Evolutionary conservation across 2,113 vertebrate species (phyloP), one percentile per base, ranked within the genome.

Genomic region (Sakesphorus luctuosus): DNA sequence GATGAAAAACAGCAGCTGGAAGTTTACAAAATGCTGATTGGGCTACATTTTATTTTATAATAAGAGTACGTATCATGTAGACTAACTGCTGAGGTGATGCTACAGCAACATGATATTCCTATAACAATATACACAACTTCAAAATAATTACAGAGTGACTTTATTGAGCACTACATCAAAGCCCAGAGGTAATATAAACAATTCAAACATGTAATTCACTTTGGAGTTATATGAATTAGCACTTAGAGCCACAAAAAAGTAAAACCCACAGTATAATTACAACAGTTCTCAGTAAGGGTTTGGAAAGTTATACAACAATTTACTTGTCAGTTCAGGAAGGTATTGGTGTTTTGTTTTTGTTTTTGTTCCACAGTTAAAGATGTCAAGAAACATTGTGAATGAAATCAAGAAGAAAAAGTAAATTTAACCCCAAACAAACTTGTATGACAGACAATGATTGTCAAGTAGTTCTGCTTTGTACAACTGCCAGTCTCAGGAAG

Each of bases 61-160:
- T 69, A 52, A 62, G 21, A 76, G 25, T 31, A 76, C 9, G 28
- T 40, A 83, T 87, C 67, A 66, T 7, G 17, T 26, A 43, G 49
- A 87, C n/a, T 81, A 87, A 72, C 40, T 58, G 71, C 77, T 68
- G 58, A 89, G 38, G 78, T 75, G 69, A 78, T 78, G 56, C 31
- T 87, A 53, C 78, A 18, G 43, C 24, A 89, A 91, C 10, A 18
- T 25, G 53, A 79, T 35, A 84, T 4, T 50, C 81, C 35, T 40
- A 23, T 80, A 89, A 77, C 74, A 59, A 74, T 25, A 79, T 2
- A 65, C 3, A 17, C 16, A 83, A 95, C 52, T 75, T 80, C 52
- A 75, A 82, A 79, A 93, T 91, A 91, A 94, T 73, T 85, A 84
- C 47, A 79, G 40, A 67, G 28, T 52, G 67, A 79, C 47, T 87